Evolutionary conservation across 2,113 vertebrate genomes (phyloP).

Genomic region (Ahaetulla prasina): DNA sequence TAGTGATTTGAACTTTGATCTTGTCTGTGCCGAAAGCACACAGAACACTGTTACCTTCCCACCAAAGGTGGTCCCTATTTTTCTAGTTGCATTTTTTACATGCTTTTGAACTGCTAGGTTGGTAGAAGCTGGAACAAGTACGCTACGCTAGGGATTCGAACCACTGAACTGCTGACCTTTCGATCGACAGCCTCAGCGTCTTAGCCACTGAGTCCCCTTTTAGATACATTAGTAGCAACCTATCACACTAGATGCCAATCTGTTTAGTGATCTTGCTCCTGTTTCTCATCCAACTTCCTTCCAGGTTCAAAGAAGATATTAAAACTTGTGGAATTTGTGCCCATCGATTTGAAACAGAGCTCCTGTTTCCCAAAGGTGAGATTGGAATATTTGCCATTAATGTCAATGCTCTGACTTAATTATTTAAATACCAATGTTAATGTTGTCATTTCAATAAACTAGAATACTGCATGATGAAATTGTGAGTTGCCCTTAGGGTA

Average conservation of each 20-base stretch:
- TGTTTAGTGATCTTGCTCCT: not conserved
- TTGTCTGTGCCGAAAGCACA: not conserved
- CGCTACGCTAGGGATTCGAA: too few relatives aligned
- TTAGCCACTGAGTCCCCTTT: too few relatives aligned
- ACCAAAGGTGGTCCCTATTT: too few relatives aligned
- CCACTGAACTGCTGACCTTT: too few relatives aligned
- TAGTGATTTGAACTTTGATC: not conserved
- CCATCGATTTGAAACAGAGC: slow-evolving; percentile 54
- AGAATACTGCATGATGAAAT: not conserved
- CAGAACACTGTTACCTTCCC: too few relatives aligned
- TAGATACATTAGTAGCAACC: not conserved
- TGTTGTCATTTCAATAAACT: not conserved
- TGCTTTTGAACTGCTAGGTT: too few relatives aligned
- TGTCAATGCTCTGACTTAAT: not conserved
- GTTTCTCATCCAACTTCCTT: not conserved
- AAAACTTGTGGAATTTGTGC: slow-evolving; percentile 55
- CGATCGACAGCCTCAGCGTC: too few relatives aligned
- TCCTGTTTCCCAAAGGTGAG: slow-evolving; percentile 69
- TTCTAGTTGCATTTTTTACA: too few relatives aligned
- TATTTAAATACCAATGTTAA: not conserved
- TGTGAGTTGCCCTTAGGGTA: not conserved
- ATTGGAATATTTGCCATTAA: not conserved
- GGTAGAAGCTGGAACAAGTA: too few relatives aligned
- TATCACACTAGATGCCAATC: not conserved
- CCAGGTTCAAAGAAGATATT: slow-evolving; percentile 51